Evolutionary conservation across 2,888 invertebrate genomes (phyloP).

Genomic region (Callimorpha dominula): DNA sequence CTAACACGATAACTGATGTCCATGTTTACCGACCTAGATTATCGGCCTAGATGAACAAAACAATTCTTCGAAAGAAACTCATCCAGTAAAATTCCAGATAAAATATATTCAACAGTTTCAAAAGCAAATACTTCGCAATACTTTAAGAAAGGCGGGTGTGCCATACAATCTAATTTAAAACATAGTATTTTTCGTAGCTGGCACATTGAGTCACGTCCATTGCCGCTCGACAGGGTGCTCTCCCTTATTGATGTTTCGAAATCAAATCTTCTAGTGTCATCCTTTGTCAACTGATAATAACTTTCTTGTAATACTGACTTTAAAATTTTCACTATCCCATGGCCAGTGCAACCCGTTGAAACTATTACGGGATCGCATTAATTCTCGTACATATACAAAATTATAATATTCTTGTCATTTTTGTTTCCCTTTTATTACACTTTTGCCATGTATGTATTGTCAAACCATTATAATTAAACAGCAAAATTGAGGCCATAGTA

Average conservation of each 20-base stretch:
- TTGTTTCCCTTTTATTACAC: constrained; percentile 44
- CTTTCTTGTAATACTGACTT: constrained; percentile 27
- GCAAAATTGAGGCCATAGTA: constrained; percentile 2
- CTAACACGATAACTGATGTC: too few relatives aligned
- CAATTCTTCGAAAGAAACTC: background rate
- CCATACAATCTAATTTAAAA: constrained; percentile 68
- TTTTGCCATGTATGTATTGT: constrained; percentile 19
- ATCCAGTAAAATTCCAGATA: constrained; percentile 34
- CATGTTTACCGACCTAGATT: too few relatives aligned
- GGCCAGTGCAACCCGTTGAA: too few relatives aligned
- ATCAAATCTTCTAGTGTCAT: constrained; percentile 56
- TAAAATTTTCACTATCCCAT: too few relatives aligned
- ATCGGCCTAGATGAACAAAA: background rate
- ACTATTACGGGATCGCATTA: too few relatives aligned
- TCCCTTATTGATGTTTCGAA: constrained; percentile 60
- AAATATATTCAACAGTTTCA: constrained; percentile 58
- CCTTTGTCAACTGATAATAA: constrained; percentile 49
- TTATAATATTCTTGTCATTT: constrained; percentile 25
- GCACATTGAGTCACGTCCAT: constrained; percentile 65
- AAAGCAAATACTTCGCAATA: constrained; percentile 59
- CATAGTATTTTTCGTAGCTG: constrained; percentile 64
- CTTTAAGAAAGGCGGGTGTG: constrained; percentile 56
- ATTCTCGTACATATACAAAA: too few relatives aligned
- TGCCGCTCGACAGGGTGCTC: constrained; percentile 59
- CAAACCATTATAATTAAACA: constrained; percentile 21